Percentiles rank a stretch among this genome's conserved stretches.
phyloP scores from a whole-genome alignment of 2,888 invertebrate species.

The Linnaemya tessellans region DNA sequence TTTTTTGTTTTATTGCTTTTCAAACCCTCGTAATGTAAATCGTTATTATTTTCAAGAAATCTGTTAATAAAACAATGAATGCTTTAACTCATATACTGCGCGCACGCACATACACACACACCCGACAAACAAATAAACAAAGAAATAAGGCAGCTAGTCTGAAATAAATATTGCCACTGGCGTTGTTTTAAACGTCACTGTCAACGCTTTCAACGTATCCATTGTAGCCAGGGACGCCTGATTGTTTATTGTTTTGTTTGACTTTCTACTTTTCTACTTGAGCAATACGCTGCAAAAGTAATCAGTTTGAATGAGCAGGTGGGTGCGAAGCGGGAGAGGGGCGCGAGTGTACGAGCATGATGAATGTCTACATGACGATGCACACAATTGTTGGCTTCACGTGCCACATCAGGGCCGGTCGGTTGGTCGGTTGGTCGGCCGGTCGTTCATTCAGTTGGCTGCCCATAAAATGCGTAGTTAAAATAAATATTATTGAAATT shows the following conservation, averaged over 20 bases:
- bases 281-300: conserved; percentile 42
- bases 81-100: conserved; percentile 1
- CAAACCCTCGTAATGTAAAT: conserved; percentile 40
- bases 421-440: background rate
- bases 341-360: conserved; percentile 24
- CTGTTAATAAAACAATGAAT: conserved; percentile 9
- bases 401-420: background rate
- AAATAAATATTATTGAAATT: conserved; percentile 17
- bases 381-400: conserved; percentile 10
- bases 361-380: conserved; percentile 41
- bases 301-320: conserved; percentile 43
- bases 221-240: conserved; percentile 28
- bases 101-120: background rate
- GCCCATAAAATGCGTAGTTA: background rate
- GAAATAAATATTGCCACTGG: conserved; percentile 19
- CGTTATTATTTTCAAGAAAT: conserved; percentile 47
- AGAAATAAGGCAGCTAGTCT: background rate
- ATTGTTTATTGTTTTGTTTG: conserved; percentile 10
- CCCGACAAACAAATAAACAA: background rate
- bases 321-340: background rate
- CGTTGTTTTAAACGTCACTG: conserved; percentile 37
- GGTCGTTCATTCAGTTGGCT: background rate
- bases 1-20: conserved; percentile 33
- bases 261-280: conserved; percentile 42
- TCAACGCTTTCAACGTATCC: conserved; percentile 42